Evolutionary conservation across 2,113 vertebrate species (phyloP).

Genomic region (Todiramphus saurophagus): DNA sequence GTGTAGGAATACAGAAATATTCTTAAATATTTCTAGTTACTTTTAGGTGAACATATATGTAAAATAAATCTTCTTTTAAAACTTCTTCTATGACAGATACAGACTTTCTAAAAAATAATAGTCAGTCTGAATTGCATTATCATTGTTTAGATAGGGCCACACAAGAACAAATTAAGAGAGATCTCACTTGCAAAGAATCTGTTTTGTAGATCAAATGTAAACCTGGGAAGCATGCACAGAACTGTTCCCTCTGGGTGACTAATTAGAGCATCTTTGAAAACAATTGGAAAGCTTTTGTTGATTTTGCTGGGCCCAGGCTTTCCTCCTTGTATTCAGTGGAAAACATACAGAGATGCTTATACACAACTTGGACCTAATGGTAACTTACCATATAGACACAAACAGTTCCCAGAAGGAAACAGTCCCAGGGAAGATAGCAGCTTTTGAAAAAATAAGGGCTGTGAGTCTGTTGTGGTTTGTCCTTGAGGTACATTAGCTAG

Average conservation of each 20-base stretch:
- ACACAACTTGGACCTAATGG: rapidly evolving
- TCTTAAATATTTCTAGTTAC: neutral
- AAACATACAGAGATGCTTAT: neutral
- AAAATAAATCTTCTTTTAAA: neutral
- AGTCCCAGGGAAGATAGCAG: neutral
- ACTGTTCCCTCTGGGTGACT: neutral
- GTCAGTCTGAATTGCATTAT: neutral
- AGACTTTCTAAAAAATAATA: neutral
- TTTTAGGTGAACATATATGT: neutral
- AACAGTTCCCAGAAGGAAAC: neutral
- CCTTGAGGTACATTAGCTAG: rapidly evolving
- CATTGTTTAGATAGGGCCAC: neutral
- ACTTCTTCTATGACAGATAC: neutral
- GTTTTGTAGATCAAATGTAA: neutral
- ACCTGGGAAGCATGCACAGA: neutral
- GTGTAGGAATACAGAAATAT: neutral
- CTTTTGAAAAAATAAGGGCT: neutral
- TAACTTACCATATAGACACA: rapidly evolving
- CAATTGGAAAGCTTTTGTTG: neutral
- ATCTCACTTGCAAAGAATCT: neutral
- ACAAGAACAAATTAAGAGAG: neutral
- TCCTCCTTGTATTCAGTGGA: neutral
- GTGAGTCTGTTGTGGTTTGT: neutral
- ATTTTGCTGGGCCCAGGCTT: neutral
- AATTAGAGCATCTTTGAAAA: neutral